Evolutionary conservation across 2,113 vertebrate genomes (phyloP).

Genomic region (Cacatua alba): DNA sequence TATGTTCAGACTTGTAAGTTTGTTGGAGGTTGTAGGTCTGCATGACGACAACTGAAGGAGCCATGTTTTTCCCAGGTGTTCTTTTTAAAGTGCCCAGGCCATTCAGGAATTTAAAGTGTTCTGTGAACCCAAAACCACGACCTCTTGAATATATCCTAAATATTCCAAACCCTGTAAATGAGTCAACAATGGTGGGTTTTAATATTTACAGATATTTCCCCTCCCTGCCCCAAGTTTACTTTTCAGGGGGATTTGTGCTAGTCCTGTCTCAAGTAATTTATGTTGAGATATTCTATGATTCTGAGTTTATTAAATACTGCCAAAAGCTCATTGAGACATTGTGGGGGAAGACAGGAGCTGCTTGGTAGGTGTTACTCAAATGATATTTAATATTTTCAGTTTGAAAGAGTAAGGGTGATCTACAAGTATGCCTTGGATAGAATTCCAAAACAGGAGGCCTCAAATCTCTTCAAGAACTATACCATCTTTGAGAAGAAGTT

Average conservation of each 20-base stretch:
- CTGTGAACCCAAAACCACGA: neutral
- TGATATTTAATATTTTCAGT: slow-evolving; percentile 75
- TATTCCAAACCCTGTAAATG: neutral
- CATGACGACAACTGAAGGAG: neutral
- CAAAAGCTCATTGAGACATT: neutral
- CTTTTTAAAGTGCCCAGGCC: neutral
- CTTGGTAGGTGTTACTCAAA: neutral
- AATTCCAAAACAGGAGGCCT: slow-evolving; percentile 94
- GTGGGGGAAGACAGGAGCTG: neutral
- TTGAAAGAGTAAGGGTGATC: slow-evolving; percentile 95
- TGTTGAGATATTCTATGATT: neutral
- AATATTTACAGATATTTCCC: neutral
- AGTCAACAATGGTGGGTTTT: neutral
- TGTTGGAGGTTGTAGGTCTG: neutral
- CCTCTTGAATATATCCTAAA: neutral
- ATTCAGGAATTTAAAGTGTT: neutral
- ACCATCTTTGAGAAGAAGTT: slow-evolving; percentile 99
- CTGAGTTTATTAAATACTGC: neutral
- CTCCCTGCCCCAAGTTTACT: neutral
- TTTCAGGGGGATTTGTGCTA: neutral
- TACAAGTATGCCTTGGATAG: slow-evolving; percentile 95
- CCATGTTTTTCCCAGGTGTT: neutral
- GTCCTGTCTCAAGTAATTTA: neutral
- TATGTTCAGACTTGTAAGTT: neutral
- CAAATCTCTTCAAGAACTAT: slow-evolving; percentile 97